Base-by-base conservation (phyloP, 2,888 invertebrate species). In the Selenia dentaria region DNA sequence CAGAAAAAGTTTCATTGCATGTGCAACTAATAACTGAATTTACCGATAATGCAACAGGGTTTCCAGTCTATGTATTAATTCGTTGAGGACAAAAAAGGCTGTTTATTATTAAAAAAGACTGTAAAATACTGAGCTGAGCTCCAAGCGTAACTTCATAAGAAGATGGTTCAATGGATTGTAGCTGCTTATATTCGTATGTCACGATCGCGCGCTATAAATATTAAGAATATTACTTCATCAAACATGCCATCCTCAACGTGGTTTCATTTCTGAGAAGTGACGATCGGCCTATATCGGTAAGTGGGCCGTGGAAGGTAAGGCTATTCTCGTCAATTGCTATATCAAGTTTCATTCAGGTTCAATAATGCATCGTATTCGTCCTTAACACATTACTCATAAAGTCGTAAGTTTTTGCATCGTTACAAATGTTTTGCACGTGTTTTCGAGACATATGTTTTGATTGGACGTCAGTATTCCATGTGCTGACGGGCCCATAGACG, bases 291-390 rank as follows among this genome's bases (percentile, higher is more conserved):
- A 39, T 18, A 38, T 38, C 22, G 16, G 29, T 31, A 44, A 45
- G 41, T 41, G 41, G 36, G 28, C 27, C 43, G 22, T 41, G 42
- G 40, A 33, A 38, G 51, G 54, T 48, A 42, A 33, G 29, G 41
- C 28, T 52, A 50, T 50, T 49, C 49, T 41, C 22, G 46, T 40
- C 44, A 28, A 32, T 51, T 36, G 42, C 26, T 10, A 25, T 48
- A 37, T 48, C 51, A 14, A 5, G 29, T 56, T 52, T 28, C 43
- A 37, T 20, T 41, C 9, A 39, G 33, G 29, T 27, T 24, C 11
- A 8, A 18, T 40, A 16, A 33, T 29, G 16, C 25, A 33, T 18
- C 16, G 34, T 14, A 37, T 14, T 25, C 6, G 3, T 6, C 5
- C 22, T 2, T 6, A 22, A 1, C 22, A 8, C 8, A 8, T 8